Percentiles rank a stretch among this genome's conserved stretches.
Conservation (phyloP, 2,888 invertebrate species). For the Herminia tarsipennalis region DNA sequence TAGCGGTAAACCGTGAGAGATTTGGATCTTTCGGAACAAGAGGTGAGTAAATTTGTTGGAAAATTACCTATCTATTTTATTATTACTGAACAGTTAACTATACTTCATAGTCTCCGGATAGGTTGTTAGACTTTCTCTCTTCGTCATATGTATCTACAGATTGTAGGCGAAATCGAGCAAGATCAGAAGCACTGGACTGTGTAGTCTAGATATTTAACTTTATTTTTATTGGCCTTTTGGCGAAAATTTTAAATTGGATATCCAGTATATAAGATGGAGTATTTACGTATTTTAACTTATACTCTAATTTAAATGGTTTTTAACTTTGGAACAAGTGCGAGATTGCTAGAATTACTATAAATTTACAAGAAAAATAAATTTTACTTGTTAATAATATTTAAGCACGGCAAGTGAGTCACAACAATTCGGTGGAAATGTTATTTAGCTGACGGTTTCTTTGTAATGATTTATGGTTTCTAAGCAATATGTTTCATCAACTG, state of each 20-base stretch:
- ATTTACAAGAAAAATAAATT: neutral
- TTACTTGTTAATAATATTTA: conserved; percentile 1
- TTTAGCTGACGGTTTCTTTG: conserved; percentile 11
- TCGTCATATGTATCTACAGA: neutral
- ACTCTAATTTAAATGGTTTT: too few species aligned
- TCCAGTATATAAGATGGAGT: too few species aligned
- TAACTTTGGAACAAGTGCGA: too few species aligned
- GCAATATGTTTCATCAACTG: conserved; percentile 30
- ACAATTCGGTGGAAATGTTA: conserved; percentile 21
- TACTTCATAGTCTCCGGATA: conserved; percentile 12
- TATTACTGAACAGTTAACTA: conserved; percentile 14
- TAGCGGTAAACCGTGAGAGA: conserved; percentile 88
- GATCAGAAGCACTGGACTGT: too few species aligned
- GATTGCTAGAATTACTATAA: neutral
- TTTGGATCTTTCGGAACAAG: conserved; percentile 90
- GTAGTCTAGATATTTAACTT: too few species aligned
- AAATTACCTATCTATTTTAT: conserved; percentile 23
- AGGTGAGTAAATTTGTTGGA: conserved; percentile 71
- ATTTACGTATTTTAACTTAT: too few species aligned
- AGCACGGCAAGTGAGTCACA: conserved; percentile 13
- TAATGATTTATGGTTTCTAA: conserved; percentile 42
- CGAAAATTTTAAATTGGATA: too few species aligned
- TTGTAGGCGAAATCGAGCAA: too few species aligned
- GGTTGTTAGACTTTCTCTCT: conserved; percentile 14
- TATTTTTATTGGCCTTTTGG: too few species aligned